Base-by-base conservation (phyloP, 2,888 invertebrate species). In the Limnephilus auricula region DNA sequence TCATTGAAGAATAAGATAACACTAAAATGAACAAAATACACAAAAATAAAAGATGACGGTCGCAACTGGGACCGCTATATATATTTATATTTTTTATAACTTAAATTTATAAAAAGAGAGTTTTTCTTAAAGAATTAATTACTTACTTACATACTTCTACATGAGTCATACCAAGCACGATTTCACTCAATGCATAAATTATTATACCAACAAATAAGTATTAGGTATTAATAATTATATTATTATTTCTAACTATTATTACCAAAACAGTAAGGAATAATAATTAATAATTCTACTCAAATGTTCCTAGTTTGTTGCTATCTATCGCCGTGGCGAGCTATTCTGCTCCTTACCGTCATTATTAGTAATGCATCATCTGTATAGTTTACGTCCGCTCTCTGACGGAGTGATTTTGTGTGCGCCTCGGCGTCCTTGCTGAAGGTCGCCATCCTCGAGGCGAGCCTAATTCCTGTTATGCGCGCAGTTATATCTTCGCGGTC, bases 341-440 rank as follows among this genome's bases (percentile, higher is more conserved):
- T 31, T 82, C 34, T 31, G 82, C 15, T 10, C 18, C 34, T 32
- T 82, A 37, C 82, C 9, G 25, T 34, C 10, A 18, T 13, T 34
- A 34, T 34, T 34, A 15, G 31, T 82, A 13, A 34, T 18, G 2
- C 85, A 6, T 12, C 5, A 45, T 45, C 30, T 34, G 9, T n/a
- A 50, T 40, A 30, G 34, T n/a, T 18, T 40, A 15, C 84, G 78
- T 83, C 50, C 31, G 34, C 50, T 30, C 32, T 80, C 83, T 65
- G 32, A 65, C 65, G 32, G 89, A 65, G 12, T 50, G 31, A 45
- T 90, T 84, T 84, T 12, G 84, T n/a, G n/a, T 84, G 34, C 84
- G 37, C n/a, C 85, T 30, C 15, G 31, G 45, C 91, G 91, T 89
- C 92, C 92, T 92, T 92, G 92, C 32, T 79, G 92, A 91, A 91